Percentiles rank a stretch among this genome's conserved stretches.
Conservation (phyloP, 2,888 invertebrate species). For the Dynastes grantii region DNA sequence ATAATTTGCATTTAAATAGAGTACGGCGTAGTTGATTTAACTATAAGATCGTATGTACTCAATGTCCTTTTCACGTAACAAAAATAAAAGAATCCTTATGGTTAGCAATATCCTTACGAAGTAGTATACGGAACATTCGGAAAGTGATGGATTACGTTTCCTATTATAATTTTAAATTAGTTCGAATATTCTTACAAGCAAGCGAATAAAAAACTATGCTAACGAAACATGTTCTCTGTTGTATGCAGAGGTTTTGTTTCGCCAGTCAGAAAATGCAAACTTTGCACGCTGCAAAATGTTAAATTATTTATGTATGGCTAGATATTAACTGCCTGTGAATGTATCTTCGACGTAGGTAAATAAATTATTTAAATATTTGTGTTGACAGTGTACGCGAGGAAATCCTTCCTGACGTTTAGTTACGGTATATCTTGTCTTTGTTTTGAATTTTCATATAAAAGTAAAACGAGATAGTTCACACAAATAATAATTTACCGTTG, state of each 20-base stretch:
- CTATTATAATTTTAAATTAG: conserved; percentile 43
- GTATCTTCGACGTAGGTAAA: background rate
- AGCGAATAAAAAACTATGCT: background rate
- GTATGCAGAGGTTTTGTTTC: background rate
- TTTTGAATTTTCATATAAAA: background rate
- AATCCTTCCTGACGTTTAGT: background rate
- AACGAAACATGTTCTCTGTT: background rate
- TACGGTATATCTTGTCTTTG: background rate
- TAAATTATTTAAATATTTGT: conserved; percentile 7
- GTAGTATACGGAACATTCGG: background rate
- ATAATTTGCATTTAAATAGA: conserved; percentile 10
- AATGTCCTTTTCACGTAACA: background rate
- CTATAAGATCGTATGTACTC: background rate
- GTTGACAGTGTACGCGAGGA: background rate
- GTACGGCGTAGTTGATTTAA: background rate
- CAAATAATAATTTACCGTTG: background rate
- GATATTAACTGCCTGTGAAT: conserved; percentile 1
- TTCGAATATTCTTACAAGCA: background rate
- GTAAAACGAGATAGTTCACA: background rate
- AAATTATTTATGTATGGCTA: conserved; percentile 17
- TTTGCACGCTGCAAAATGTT: conserved; percentile 5
- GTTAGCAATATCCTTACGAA: background rate
- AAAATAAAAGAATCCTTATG: background rate
- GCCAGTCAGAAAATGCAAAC: background rate
- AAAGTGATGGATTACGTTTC: conserved; percentile 33